These are phyloP conservation scores for Columba livia DNA, from an alignment of 2,113 vertebrate species.

Conservation along the genomic window DNA sequence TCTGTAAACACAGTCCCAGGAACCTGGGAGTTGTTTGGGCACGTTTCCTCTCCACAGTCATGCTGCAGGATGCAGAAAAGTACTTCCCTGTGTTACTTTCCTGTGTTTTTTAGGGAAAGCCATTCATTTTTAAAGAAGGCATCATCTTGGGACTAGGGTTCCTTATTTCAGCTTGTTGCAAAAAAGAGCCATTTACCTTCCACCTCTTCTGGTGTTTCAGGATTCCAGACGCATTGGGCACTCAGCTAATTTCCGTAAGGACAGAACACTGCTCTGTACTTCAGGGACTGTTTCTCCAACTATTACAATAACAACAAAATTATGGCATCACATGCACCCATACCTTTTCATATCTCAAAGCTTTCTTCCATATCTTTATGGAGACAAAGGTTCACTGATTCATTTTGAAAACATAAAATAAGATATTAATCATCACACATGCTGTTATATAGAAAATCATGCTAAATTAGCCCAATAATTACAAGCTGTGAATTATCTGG, in stretches of 20 bases:
- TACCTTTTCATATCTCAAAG: neutral
- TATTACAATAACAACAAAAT: neutral
- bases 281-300: neutral
- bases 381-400: neutral
- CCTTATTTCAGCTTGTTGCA: neutral
- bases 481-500: neutral
- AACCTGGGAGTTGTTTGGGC: neutral
- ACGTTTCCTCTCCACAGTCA: neutral
- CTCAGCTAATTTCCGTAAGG: neutral
- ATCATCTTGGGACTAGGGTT: too few relatives aligned
- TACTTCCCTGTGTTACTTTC: neutral
- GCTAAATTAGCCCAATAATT: constrained; percentile 25
- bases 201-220: neutral
- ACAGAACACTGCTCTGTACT: neutral
- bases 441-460: neutral
- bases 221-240: neutral
- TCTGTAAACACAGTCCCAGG: too few relatives aligned
- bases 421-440: neutral
- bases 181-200: neutral
- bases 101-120: neutral
- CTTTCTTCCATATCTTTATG: neutral
- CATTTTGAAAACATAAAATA: neutral
- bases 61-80: accelerated
- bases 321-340: neutral
- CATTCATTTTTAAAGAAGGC: neutral